Evolutionary conservation across 2,888 invertebrate genomes (phyloP).

Genomic region (Ochropacha duplaris): DNA sequence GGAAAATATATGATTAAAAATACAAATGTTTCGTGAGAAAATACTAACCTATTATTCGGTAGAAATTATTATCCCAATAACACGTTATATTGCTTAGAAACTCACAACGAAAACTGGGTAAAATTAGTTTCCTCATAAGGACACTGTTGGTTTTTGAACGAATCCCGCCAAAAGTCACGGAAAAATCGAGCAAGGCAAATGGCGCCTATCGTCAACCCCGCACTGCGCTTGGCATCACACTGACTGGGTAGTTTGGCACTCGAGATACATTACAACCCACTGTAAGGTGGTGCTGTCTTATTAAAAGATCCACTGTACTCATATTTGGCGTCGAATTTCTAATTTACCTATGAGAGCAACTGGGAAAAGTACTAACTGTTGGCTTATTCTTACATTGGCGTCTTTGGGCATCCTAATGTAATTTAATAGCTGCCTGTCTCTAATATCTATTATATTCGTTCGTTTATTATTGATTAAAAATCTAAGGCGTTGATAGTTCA

Average conservation of each 20-base stretch:
- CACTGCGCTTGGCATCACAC: conserved; percentile 61
- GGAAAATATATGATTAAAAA: too few relatives aligned
- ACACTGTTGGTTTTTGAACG: conserved; percentile 44
- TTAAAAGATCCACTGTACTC: conserved; percentile 24
- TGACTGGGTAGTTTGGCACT: conserved; percentile 60
- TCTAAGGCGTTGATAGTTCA: too few relatives aligned
- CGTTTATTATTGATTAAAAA: too few relatives aligned
- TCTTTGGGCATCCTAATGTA: too few relatives aligned
- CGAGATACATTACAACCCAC: conserved; percentile 45
- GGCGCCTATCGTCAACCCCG: conserved; percentile 47
- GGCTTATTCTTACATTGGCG: too few relatives aligned
- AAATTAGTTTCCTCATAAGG: conserved; percentile 72
- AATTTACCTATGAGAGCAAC: conserved; percentile 19
- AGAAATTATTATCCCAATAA: conserved; percentile 71
- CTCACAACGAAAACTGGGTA: conserved; percentile 51
- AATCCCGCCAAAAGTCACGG: conserved; percentile 48
- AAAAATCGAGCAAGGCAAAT: conserved; percentile 30
- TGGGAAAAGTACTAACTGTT: conserved; percentile 6
- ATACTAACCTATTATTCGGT: conserved; percentile 65
- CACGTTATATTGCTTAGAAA: conserved; percentile 50
- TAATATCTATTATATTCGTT: too few relatives aligned
- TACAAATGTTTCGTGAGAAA: not conserved
- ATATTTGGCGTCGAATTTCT: conserved; percentile 37
- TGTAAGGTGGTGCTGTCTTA: conserved; percentile 34
- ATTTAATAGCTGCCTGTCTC: too few relatives aligned